Conservation (phyloP, 2,888 invertebrate species). For the Agrochola litura region DNA sequence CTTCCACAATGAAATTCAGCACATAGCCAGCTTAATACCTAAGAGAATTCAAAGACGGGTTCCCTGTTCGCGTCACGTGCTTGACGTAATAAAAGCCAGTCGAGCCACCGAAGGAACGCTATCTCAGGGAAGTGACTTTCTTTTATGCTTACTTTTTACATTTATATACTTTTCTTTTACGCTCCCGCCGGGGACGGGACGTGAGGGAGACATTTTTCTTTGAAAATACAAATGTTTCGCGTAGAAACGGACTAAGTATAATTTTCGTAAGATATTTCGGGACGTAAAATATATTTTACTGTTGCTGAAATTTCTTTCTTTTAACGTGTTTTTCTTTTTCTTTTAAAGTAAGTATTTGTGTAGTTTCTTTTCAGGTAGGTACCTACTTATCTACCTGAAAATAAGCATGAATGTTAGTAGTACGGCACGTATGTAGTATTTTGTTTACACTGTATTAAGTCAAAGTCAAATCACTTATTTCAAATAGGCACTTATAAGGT, state of each 20-base stretch:
- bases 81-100: conserved; percentile 82
- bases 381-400: background rate
- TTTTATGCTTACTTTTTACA: conserved; percentile 83
- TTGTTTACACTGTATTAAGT: background rate
- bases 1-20: conserved; percentile 46
- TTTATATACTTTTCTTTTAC: conserved; percentile 84
- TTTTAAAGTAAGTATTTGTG: background rate
- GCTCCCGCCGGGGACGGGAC: conserved; percentile 78
- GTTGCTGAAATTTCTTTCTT: conserved; percentile 40
- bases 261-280: conserved; percentile 63
- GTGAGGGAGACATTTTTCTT: conserved; percentile 76
- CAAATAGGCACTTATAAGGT: too few species aligned
- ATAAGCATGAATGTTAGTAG: background rate
- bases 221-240: conserved; percentile 64
- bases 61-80: conserved; percentile 85
- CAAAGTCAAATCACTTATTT: too few species aligned
- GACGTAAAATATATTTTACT: conserved; percentile 66
- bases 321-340: conserved; percentile 17
- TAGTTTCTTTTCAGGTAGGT: background rate
- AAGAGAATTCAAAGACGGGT: conserved; percentile 77
- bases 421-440: background rate
- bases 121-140: conserved; percentile 84
- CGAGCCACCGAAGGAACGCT: conserved; percentile 78
- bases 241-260: conserved; percentile 53
- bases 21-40: conserved; percentile 70